Conservation (phyloP, 1,140 invertebrate genomes). For the Drosophila ambigua region DNA sequence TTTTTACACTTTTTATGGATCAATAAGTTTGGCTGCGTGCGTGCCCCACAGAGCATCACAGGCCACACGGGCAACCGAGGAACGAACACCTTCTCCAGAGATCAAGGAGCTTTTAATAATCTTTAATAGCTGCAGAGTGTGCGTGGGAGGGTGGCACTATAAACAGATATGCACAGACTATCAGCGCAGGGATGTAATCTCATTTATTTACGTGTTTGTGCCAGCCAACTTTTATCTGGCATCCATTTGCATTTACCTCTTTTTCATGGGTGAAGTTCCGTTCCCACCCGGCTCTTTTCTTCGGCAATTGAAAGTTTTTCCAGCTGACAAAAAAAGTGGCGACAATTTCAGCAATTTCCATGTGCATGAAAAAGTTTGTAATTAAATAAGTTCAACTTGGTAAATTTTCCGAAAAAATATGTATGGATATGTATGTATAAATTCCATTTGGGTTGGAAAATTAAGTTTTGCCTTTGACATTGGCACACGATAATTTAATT, state of each 20-base stretch:
- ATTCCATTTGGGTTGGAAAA: constrained; percentile 4
- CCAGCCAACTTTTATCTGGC: no score
- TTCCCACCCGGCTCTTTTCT: neutral
- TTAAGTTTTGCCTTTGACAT: constrained; percentile 33
- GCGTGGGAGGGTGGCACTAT: constrained; percentile 21
- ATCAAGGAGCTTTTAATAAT: constrained; percentile 78
- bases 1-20: constrained; percentile 76
- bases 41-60: constrained; percentile 37
- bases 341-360: constrained; percentile 22
- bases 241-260: constrained; percentile 9
- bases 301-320: constrained; percentile 24
- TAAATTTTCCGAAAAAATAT: constrained; percentile 17
- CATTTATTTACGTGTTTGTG: constrained; percentile 5
- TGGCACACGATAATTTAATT: constrained; percentile 26
- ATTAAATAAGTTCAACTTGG: constrained; percentile 38
- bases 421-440: neutral
- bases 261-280: constrained; percentile 1
- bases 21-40: constrained; percentile 67
- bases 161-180: constrained; percentile 1
- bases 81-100: constrained; percentile 36
- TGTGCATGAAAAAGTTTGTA: constrained; percentile 30
- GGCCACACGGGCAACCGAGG: constrained; percentile 13
- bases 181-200: neutral
- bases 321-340: constrained; percentile 15
- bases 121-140: constrained; percentile 62